phyloP scores from a whole-genome alignment of 2,113 vertebrate species.

The Thinocorus orbignyianus region DNA sequence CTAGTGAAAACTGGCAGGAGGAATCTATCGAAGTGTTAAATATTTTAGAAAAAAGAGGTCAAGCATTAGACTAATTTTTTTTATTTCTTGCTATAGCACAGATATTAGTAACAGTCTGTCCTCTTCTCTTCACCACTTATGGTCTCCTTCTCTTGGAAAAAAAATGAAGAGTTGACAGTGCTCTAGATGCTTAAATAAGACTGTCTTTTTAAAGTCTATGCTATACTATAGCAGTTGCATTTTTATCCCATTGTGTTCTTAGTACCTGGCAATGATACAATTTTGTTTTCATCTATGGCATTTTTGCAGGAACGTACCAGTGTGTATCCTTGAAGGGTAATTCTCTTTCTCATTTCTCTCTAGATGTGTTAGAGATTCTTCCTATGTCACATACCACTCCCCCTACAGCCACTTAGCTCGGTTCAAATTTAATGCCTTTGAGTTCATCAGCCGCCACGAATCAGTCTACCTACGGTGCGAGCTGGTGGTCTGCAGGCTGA shows the following conservation, averaged over 20 bases:
- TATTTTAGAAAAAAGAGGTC: background rate
- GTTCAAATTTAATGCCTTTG: conserved; percentile 71
- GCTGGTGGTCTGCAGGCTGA: conserved; percentile 64
- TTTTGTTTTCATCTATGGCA: background rate
- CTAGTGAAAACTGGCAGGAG: background rate
- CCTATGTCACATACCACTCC: background rate
- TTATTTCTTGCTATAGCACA: background rate
- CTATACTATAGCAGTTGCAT: background rate
- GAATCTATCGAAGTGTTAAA: background rate
- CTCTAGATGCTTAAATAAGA: background rate
- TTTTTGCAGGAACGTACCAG: background rate
- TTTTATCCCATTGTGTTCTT: background rate
- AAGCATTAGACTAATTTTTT: background rate
- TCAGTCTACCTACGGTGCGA: conserved; percentile 71
- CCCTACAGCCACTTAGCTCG: background rate
- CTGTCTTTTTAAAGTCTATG: background rate
- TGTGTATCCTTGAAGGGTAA: background rate
- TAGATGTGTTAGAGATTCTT: conserved; percentile 69
- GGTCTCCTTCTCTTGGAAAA: background rate
- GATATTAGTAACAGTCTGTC: background rate
- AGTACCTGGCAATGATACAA: fast-evolving
- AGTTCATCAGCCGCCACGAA: conserved; percentile 61
- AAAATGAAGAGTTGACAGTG: background rate
- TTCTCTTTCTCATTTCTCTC: background rate
- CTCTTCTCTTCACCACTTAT: background rate